A percentile compares a stretch with the other conserved stretches of the same genome.
Evolutionary conservation across 2,113 vertebrate species (phyloP).

Genomic region (Scomber japonicus): DNA sequence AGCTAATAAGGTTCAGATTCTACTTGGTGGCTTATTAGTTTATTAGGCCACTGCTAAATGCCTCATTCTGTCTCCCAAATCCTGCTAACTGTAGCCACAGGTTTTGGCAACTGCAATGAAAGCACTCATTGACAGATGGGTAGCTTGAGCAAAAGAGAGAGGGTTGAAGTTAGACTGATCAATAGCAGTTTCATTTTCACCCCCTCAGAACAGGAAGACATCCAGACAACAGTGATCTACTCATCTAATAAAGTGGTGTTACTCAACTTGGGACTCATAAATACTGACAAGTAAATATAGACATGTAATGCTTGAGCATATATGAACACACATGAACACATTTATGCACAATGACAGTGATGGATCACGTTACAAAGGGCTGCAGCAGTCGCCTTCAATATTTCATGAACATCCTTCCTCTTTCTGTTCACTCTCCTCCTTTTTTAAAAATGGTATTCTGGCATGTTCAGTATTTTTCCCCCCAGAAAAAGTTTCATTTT

Average conservation of each 20-base stretch:
- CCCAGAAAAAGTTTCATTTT: constrained; percentile 49
- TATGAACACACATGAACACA: neutral
- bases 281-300: neutral
- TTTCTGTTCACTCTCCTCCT: constrained; percentile 36
- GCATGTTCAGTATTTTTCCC: constrained; percentile 49
- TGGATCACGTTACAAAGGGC: constrained; percentile 55
- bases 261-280: neutral
- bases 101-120: neutral
- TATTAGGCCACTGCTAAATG: neutral
- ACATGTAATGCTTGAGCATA: neutral
- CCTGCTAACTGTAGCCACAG: neutral
- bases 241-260: neutral
- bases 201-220: neutral
- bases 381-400: constrained; percentile 63
- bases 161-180: neutral
- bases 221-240: neutral
- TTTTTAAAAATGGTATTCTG: constrained; percentile 40
- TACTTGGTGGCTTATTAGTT: neutral
- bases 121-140: neutral
- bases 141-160: neutral
- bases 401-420: constrained; percentile 68
- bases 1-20: neutral
- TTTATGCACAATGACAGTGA: constrained; percentile 47
- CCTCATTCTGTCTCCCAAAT: neutral
- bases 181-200: neutral